phyloP scores from a whole-genome alignment of 2,888 invertebrate species.

The Caenorhabditis japonica region DNA sequence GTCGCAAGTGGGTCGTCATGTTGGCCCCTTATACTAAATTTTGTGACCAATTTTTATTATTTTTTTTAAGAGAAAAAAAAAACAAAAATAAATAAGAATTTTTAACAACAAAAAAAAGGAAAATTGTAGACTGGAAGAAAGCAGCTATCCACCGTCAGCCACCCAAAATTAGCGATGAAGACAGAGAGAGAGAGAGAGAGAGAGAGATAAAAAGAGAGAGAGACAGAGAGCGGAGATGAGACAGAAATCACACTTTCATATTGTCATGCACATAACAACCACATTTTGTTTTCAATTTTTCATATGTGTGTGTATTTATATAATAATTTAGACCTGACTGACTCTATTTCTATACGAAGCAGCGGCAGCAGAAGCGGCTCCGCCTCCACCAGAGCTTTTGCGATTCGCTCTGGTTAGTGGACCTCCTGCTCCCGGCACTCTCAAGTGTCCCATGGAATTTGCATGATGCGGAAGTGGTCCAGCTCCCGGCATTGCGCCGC shows the following conservation, averaged over 20 bases:
- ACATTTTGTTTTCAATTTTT: too few relatives aligned
- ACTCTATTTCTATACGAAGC: constrained; percentile 35
- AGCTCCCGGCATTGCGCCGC: background rate
- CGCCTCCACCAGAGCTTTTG: constrained; percentile 25
- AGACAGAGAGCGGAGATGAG: background rate
- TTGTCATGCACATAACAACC: too few relatives aligned
- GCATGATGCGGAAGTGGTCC: constrained; percentile 26
- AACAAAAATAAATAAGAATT: background rate
- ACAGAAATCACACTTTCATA: too few relatives aligned
- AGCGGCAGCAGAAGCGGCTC: too few relatives aligned
- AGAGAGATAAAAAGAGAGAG: too few relatives aligned
- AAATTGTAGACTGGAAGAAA: too few relatives aligned
- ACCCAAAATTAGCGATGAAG: background rate
- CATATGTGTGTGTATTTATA: too few relatives aligned
- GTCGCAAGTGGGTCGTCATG: too few relatives aligned
- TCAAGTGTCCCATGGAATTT: constrained; percentile 30
- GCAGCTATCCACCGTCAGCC: background rate
- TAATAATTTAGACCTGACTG: constrained; percentile 37
- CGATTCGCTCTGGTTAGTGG: constrained; percentile 5
- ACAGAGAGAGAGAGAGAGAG: background rate
- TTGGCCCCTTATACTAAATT: too few relatives aligned
- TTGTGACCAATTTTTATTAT: too few relatives aligned
- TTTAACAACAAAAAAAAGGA: too few relatives aligned
- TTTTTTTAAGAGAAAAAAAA: too few relatives aligned
- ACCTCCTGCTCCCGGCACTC: constrained; percentile 11